Evolutionary conservation across 2,888 invertebrate species (phyloP).

Genomic region (Drosophila borealis): DNA sequence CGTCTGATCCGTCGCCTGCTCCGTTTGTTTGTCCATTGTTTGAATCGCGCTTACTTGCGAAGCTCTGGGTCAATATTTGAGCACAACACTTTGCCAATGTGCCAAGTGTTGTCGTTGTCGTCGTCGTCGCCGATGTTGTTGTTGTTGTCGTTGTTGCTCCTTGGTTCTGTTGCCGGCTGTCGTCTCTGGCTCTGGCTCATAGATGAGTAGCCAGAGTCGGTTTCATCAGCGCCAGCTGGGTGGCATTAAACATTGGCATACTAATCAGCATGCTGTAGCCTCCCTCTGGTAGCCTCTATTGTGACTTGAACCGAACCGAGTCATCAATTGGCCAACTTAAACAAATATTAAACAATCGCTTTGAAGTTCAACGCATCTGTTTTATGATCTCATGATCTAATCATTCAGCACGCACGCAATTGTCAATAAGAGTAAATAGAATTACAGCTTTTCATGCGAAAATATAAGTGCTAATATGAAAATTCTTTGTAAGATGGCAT

Average conservation of each 20-base stretch:
- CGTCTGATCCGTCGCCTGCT: slow-evolving; percentile 3
- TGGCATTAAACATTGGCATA: slow-evolving; percentile 50
- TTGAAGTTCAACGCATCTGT: slow-evolving; percentile 3
- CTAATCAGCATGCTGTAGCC: slow-evolving; percentile 35
- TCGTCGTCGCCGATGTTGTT: slow-evolving; percentile 2
- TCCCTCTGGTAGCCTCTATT: slow-evolving; percentile 15
- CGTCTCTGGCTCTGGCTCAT: not conserved
- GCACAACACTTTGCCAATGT: slow-evolving; percentile 80
- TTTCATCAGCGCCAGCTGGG: slow-evolving; percentile 42
- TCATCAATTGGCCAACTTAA: slow-evolving; percentile 36
- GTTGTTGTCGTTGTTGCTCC: slow-evolving; percentile 9
- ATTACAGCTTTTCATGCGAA: not conserved
- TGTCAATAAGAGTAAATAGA: not conserved
- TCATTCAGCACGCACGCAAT: not conserved
- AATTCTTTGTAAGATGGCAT: too few species aligned
- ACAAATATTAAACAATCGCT: slow-evolving; percentile 25
- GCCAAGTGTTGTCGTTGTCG: slow-evolving; percentile 66
- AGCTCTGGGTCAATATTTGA: slow-evolving; percentile 77
- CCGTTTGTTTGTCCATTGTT: slow-evolving; percentile 75
- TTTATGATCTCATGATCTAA: slow-evolving; percentile 30
- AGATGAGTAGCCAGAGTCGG: slow-evolving; percentile 11
- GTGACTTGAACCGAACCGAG: slow-evolving; percentile 23
- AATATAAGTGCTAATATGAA: too few species aligned
- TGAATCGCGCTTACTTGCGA: slow-evolving; percentile 82
- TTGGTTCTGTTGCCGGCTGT: slow-evolving; percentile 6